A percentile compares a stretch with the other conserved stretches of the same genome.
These are phyloP conservation scores for Dendrolimus punctatus DNA, from an alignment of 1,140 invertebrate genomes.

Conservation along the genomic window DNA sequence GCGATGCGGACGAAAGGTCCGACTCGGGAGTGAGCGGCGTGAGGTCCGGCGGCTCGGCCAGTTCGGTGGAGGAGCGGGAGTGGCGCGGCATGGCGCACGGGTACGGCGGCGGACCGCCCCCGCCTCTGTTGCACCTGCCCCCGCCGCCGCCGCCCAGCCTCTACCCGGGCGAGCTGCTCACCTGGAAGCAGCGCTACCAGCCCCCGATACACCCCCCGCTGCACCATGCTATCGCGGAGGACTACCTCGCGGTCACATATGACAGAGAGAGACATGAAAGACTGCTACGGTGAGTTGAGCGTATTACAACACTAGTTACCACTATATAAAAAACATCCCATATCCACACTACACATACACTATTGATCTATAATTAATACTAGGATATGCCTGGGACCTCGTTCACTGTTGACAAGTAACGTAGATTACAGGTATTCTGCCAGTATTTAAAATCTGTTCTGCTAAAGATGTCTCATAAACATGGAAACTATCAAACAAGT, in stretches of 20 bases:
- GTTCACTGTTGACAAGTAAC: no score
- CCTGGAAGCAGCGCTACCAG: slow-evolving; percentile 64
- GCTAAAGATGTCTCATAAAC: no score
- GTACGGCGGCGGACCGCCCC: slow-evolving; percentile 54
- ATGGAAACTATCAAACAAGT: no score
- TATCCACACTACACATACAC: background rate
- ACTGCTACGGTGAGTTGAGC: slow-evolving; percentile 58
- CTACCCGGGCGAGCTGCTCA: slow-evolving; percentile 50
- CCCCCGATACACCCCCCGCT: slow-evolving; percentile 51
- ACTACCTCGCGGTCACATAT: slow-evolving; percentile 64
- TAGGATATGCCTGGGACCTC: no score
- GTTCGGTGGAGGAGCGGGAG: slow-evolving; percentile 81
- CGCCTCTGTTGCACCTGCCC: slow-evolving; percentile 51
- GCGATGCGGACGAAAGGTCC: slow-evolving; percentile 71
- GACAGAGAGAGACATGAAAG: slow-evolving; percentile 70
- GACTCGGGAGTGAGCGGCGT: slow-evolving; percentile 79
- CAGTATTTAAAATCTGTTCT: no score
- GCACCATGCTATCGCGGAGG: slow-evolving; percentile 62
- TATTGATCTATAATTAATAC: no score
- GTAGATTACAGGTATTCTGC: no score
- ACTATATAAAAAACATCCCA: background rate
- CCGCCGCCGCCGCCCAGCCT: slow-evolving; percentile 62
- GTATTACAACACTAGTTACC: background rate
- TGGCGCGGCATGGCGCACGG: slow-evolving; percentile 68
- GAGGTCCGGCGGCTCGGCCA: slow-evolving; percentile 76